Evolutionary conservation across 2,888 invertebrate species (phyloP), one percentile per base, ranked within the genome.

Genomic region (Argyresthia albistria): DNA sequence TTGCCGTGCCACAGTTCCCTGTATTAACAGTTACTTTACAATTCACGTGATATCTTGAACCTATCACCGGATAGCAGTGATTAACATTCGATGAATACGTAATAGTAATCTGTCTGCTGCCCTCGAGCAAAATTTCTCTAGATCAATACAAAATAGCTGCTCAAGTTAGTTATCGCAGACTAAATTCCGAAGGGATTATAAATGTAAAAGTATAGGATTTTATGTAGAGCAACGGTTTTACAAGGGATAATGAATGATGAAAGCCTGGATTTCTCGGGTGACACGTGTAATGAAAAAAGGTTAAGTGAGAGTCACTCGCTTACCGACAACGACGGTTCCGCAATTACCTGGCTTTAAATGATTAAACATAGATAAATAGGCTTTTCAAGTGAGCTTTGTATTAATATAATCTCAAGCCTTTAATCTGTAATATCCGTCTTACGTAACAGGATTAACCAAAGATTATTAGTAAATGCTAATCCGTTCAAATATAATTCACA

Each of bases 241-340:
- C 25, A 25, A 25, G 6, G 25, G 25, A 12, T 48, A 43, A 14
- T 12, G 51, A 51, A 43, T 12, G 43, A 51, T 49, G 48, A 53
- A 55, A 47, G 55, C 54, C 55, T 61, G 56, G 59, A 64, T 67
- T 60, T 63, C 64, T 63, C 57, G 64, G 67, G 53, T 67, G 65
- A 70, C 67, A 69, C 56, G 56, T 56, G 25, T 25, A 25, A 61
- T n/a, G n/a, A 64, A 70, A 71, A 67, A 70, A 64, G 61, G 14
- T 42, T 63, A 65, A 64, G 52, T 47, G 54, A 54, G 46, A 36
- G n/a, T n/a, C n/a, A n/a, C n/a, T n/a, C n/a, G n/a, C n/a, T n/a
- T n/a, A n/a, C 25, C 25, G 2, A 25, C 25, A 6, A 6, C 25
- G 25, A 25, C 25, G 25, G 25, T 25, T 25, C 25, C 25, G 25